phyloP scores from a whole-genome alignment of 37 sponge, comb jelly and placozoan species.

The Spongilla lacustris region DNA sequence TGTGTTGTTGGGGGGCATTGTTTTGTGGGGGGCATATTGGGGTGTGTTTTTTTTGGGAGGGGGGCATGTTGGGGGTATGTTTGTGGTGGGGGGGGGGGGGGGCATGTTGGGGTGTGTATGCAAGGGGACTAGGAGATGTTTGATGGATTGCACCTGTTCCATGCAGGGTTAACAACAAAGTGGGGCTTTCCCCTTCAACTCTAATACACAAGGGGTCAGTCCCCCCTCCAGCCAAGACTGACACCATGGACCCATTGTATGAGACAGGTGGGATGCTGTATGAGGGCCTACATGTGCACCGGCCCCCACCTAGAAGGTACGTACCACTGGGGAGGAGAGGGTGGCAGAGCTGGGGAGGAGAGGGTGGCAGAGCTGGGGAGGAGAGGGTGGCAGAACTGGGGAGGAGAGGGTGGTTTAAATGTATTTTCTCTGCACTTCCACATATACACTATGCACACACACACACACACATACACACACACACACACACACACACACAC shows the following conservation, averaged over 20 bases:
- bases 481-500: not conserved
- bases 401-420: too few species aligned
- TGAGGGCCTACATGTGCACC: conserved; percentile 64
- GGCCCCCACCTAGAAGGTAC: conserved; percentile 68
- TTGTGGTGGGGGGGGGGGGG: too few species aligned
- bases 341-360: too few species aligned
- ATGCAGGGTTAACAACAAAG: conserved; percentile 34
- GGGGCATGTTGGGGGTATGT: too few species aligned
- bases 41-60: too few species aligned
- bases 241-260: conserved; percentile 10
- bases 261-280: conserved; percentile 64
- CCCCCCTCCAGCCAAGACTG: not conserved
- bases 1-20: too few species aligned
- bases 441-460: too few species aligned
- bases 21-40: too few species aligned
- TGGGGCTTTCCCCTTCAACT: conserved; percentile 61
- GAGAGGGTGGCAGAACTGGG: too few species aligned
- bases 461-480: too few species aligned
- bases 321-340: not conserved
- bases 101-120: not conserved
- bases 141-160: not conserved
- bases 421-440: too few species aligned
- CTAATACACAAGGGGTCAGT: conserved; percentile 32
- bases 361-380: too few species aligned
- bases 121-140: not conserved